Evolutionary conservation across 1,140 invertebrate genomes (phyloP).

Genomic region (Mya arenaria): DNA sequence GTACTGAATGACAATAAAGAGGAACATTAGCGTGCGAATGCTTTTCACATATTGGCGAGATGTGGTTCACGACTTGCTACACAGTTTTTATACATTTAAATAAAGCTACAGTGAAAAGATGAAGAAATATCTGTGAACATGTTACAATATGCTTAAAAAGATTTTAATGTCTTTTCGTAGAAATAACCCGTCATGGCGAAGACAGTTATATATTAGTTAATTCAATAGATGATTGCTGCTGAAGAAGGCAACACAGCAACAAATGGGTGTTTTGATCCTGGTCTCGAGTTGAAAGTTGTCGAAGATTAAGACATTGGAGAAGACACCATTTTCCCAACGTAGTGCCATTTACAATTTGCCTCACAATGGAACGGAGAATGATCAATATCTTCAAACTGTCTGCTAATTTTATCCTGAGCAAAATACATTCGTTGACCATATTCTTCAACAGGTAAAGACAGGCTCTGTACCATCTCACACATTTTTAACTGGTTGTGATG

Average conservation of each 20-base stretch:
- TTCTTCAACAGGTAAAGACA: not conserved
- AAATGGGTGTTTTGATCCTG: conserved; percentile 26
- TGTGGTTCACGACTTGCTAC: conserved; percentile 17
- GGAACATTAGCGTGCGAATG: conserved; percentile 16
- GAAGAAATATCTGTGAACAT: conserved; percentile 10
- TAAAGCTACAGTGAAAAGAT: conserved; percentile 18
- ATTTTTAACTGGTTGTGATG: conserved; percentile 50
- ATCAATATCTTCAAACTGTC: not conserved
- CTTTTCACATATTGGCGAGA: conserved; percentile 22
- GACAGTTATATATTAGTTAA: not conserved
- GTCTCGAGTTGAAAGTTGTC: not conserved
- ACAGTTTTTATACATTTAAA: conserved; percentile 9
- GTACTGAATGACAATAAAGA: conserved; percentile 23
- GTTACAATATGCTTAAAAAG: not conserved
- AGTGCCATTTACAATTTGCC: not conserved
- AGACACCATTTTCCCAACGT: not conserved
- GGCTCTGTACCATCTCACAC: not conserved
- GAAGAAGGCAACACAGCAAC: not conserved
- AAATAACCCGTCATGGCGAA: not conserved
- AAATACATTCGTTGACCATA: conserved; percentile 13
- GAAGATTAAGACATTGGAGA: conserved; percentile 29
- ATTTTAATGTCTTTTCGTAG: not conserved
- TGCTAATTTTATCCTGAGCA: conserved; percentile 4
- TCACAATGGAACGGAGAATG: not conserved
- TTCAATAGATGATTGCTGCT: not conserved